Conservation (phyloP, 2,888 invertebrate genomes). For the Orthosia incerta region DNA sequence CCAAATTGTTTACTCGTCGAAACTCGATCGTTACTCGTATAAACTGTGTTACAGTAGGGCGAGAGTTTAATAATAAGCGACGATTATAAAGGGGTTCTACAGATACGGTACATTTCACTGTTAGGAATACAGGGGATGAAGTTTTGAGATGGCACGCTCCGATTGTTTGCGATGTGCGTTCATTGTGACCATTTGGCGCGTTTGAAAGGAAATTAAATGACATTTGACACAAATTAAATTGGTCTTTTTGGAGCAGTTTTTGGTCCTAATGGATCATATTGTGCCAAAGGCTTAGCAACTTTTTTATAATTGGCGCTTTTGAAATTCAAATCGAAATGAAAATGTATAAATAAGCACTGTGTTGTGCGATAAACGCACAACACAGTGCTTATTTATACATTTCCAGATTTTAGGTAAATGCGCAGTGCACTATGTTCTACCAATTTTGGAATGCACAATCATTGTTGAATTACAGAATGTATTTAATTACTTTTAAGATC, state of each 20-base stretch:
- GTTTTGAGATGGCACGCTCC: conserved; percentile 31
- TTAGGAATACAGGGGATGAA: conserved; percentile 65
- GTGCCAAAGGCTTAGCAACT: no score
- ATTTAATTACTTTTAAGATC: no score
- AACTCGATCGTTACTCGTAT: conserved; percentile 76
- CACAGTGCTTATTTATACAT: no score
- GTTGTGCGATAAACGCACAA: no score
- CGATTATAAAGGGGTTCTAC: conserved; percentile 81
- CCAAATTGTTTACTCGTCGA: conserved; percentile 77
- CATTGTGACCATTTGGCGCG: conserved; percentile 17
- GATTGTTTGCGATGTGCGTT: conserved; percentile 30
- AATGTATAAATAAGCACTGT: no score
- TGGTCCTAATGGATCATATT: not conserved
- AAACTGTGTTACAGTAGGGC: conserved; percentile 77
- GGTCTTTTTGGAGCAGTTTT: no score
- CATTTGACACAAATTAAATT: not conserved
- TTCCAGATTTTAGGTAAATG: no score
- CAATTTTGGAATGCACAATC: no score
- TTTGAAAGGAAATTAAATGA: conserved; percentile 30
- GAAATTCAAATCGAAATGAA: no score
- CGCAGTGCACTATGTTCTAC: no score
- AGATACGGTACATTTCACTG: conserved; percentile 66
- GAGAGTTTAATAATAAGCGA: conserved; percentile 84
- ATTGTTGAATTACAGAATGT: no score
- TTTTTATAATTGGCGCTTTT: no score